A percentile compares a stretch with the other conserved stretches of the same genome.
phyloP scores from a whole-genome alignment of 37 sponge, comb jelly and placozoan species.

The Spongilla lacustris region DNA sequence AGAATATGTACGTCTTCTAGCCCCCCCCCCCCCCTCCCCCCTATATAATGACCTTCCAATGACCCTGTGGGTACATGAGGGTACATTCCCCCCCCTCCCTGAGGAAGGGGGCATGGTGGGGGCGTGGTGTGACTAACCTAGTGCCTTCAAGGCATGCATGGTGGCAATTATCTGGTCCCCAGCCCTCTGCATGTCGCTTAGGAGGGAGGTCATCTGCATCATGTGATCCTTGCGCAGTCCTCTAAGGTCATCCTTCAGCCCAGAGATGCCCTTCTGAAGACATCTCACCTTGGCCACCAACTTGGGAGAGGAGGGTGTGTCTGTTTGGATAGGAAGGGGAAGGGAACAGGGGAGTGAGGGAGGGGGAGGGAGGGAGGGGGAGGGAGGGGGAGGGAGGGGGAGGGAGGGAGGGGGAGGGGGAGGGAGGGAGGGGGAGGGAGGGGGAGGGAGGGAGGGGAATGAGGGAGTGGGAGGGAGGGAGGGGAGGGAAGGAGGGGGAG shows the following conservation, averaged over 20 bases:
- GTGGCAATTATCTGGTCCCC: slow-evolving; percentile 12
- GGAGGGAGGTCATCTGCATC: slow-evolving; percentile 16
- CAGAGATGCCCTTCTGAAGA: slow-evolving; percentile 20
- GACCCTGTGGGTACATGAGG: background rate
- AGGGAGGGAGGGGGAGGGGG: background rate
- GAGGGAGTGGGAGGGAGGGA: too few species aligned
- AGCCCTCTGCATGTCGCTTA: background rate
- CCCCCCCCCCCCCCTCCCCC: too few species aligned
- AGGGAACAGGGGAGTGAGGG: background rate
- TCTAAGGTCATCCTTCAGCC: slow-evolving; percentile 18
- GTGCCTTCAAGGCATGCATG: background rate
- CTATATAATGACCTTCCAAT: too few species aligned
- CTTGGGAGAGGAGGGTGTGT: background rate
- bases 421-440: background rate
- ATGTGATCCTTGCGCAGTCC: slow-evolving; percentile 8
- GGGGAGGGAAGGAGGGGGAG: too few species aligned
- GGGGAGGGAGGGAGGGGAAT: background rate
- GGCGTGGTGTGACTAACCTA: background rate
- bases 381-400: background rate
- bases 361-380: background rate
- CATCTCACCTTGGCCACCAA: background rate
- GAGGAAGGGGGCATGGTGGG: background rate
- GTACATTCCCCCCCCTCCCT: too few species aligned
- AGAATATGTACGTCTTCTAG: too few species aligned
- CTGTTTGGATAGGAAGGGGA: background rate